Evolutionary conservation across 2,888 invertebrate genomes (phyloP).

Genomic region (Sesia bembeciformis): DNA sequence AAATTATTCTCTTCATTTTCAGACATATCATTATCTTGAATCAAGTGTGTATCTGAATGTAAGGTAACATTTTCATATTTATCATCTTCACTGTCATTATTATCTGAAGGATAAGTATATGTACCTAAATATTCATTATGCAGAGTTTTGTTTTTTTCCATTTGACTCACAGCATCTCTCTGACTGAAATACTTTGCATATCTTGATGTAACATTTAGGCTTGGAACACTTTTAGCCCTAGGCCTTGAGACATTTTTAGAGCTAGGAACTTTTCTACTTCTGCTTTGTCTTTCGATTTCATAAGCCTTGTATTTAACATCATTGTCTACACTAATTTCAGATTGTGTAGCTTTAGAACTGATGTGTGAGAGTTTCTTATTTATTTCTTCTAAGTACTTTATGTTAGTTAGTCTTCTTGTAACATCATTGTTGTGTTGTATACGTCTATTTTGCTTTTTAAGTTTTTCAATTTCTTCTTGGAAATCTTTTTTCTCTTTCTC

Average conservation of each 20-base stretch:
- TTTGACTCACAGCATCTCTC: slow-evolving; percentile 50
- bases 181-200: slow-evolving; percentile 70
- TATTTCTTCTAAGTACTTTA: slow-evolving; percentile 84
- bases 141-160: slow-evolving; percentile 25
- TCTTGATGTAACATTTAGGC: slow-evolving; percentile 59
- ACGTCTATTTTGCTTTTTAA: slow-evolving; percentile 79
- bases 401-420: slow-evolving; percentile 75
- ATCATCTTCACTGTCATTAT: slow-evolving; percentile 16
- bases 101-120: slow-evolving; percentile 16
- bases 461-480: slow-evolving; percentile 78
- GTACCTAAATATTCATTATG: slow-evolving; percentile 17
- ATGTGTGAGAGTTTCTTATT: slow-evolving; percentile 71
- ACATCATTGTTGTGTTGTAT: slow-evolving; percentile 75
- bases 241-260: slow-evolving; percentile 26
- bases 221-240: slow-evolving; percentile 68
- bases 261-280: slow-evolving; percentile 26
- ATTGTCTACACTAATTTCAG: slow-evolving; percentile 32
- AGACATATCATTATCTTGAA: slow-evolving; percentile 5
- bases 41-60: slow-evolving; percentile 16
- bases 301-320: slow-evolving; percentile 55
- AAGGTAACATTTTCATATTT: slow-evolving; percentile 12
- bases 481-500: slow-evolving; percentile 81
- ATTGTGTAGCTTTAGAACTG: slow-evolving; percentile 35
- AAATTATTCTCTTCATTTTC: slow-evolving; percentile 37
- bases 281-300: slow-evolving; percentile 57